Base-by-base conservation (phyloP, 2,797 vertebrate species). In the Phrynocephalus vlangalii region DNA sequence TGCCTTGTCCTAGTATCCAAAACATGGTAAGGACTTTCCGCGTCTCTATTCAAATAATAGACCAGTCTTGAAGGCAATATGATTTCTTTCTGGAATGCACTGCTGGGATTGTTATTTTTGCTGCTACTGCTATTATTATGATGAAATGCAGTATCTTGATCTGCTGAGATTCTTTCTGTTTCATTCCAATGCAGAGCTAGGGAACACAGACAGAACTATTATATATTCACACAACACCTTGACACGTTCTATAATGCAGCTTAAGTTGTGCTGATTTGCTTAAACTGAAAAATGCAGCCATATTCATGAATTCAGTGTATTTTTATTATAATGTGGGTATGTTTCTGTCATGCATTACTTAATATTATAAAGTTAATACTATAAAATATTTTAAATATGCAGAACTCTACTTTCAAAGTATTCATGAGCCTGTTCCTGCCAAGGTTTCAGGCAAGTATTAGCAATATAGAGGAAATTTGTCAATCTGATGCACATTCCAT, bases 31-130 rank as follows among this genome's bases (percentile, higher is more conserved):
- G 98, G 98, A 87, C 98, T 99, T 96, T 99, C 99, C 0, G 96
- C 97, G 94, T 99, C 98, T 95, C 97, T 98, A 86, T 99, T 99
- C 91, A 99, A 97, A 94, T 98, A 99, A 97, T 99, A 99, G 89
- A 99, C 96, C 90, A 99, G 95, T 95, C 99, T 98, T 77, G 98
- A 99, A 93, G 99, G 99, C 96, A 98, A 97, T 73, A 98, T 97
- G 95, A 99, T 97, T 95, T 97, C 97, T 88, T 96, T 97, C 95
- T 98, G 97, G 92, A 94, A 95, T 94, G 95, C 96, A 96, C 91
- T 97, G 91, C 94, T 96, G 91, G 95, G 96, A 92, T 93, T 97
- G 97, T 97, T 97, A 95, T 97, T 96, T 92, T 95, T 95, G 91
- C 85, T 92, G 90, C 89, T 91, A 92, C 94, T 97, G 93, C 89